These are phyloP conservation scores for Sylvicola fuscatus DNA, from an alignment of 2,888 invertebrate genomes.

Conservation along the genomic window DNA sequence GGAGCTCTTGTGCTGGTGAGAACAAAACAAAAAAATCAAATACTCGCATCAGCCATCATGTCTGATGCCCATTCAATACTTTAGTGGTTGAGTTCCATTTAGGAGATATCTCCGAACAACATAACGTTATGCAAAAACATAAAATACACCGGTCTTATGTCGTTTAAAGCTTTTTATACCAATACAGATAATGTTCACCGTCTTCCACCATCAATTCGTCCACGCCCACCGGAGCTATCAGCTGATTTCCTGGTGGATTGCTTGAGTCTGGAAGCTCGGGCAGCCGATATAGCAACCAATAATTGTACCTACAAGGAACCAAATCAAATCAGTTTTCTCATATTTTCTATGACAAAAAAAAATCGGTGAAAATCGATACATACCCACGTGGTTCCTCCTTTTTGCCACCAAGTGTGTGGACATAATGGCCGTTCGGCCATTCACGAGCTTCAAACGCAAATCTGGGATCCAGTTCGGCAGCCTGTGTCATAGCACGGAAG, in stretches of 20 bases:
- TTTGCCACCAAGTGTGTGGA: slow-evolving; percentile 50
- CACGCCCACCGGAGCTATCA: slow-evolving; percentile 75
- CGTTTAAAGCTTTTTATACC: slow-evolving; percentile 76
- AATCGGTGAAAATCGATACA: slow-evolving; percentile 6
- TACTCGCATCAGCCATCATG: too few species aligned
- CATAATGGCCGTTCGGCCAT: slow-evolving; percentile 86
- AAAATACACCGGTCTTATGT: background rate
- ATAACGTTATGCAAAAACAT: too few species aligned
- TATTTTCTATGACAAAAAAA: slow-evolving; percentile 1
- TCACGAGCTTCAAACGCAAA: slow-evolving; percentile 61
- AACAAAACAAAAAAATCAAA: too few species aligned
- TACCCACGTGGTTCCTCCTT: slow-evolving; percentile 26
- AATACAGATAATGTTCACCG: slow-evolving; percentile 75
- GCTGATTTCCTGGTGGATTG: slow-evolving; percentile 67
- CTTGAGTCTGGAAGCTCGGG: slow-evolving; percentile 60
- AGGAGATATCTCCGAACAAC: too few species aligned
- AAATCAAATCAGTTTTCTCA: background rate
- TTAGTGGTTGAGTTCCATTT: too few species aligned
- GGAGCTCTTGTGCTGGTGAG: too few species aligned
- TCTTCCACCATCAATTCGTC: slow-evolving; percentile 73
- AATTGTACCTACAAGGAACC: slow-evolving; percentile 43
- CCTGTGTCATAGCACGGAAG: slow-evolving; percentile 62
- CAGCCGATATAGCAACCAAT: slow-evolving; percentile 72
- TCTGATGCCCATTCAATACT: too few species aligned
- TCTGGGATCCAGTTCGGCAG: slow-evolving; percentile 54